Evolutionary conservation across 2,113 vertebrate species (phyloP), one percentile per base, ranked within the genome.

Genomic region (Galeopterus variegatus): DNA sequence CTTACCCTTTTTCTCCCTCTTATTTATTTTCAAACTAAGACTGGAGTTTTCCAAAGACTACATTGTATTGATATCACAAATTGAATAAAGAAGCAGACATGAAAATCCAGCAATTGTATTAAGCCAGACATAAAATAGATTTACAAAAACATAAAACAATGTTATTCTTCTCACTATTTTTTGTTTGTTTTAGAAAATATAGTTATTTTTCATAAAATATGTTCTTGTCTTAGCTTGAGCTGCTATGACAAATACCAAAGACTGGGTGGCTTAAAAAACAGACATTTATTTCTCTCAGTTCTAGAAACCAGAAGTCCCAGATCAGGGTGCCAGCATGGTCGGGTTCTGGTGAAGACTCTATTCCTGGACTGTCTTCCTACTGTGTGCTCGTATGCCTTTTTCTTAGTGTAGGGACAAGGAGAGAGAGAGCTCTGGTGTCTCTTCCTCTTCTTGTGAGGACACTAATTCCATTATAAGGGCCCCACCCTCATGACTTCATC

Each of bases 131-230:
- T 9, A 64, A 70, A 87, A 92, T 7, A n/a, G 12, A 58, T 48
- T 67, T 69, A 8, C 18, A 87, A 24, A 90, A 82, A 54, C 13
- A 3, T 17, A 41, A 83, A 79, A 33, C 23, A 31, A 18, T 33
- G 3, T 54, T 23, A 65, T 73, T 77, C 14, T 76, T 50, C 23
- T 87, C 56, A 52, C 62, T 50, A 41, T 41, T 81, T 50, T 84
- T 41, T 76, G n/a, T 87, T 72, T 83, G 45, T 62, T 87, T 76
- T 64, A 64, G 56, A 36, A 81, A 77, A 82, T 81, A 52, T 9
- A 70, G 1, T 85, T 83, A 28, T 54, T 95, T 91, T 48, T 28
- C 2, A n/a, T 33, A 67, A 54, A 87, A 54, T 56, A 67, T 69
- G 12, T 54, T 65, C 18, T 73, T 65, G 10, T 75, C 28, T 73